A percentile compares a stretch with the other conserved stretches of the same genome.
Evolutionary conservation across 2,113 vertebrate species (phyloP).

Genomic region (Rhea pennata): DNA sequence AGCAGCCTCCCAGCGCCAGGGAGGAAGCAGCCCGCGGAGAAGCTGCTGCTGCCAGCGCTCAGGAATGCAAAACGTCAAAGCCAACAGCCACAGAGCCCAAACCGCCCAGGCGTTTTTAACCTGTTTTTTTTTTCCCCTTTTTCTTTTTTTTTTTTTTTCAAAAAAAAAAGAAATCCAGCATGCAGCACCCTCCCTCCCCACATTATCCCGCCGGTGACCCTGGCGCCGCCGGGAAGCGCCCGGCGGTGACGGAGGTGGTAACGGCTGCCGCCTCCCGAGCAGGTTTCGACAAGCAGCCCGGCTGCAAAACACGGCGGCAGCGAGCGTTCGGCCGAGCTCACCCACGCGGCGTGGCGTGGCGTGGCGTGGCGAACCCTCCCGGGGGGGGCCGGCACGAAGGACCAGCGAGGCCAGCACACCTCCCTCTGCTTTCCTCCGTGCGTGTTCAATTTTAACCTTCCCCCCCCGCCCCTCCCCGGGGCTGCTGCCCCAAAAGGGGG

Average conservation of each 20-base stretch:
- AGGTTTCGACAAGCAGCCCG: neutral
- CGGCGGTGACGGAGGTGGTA: neutral
- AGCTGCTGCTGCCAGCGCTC: fast-evolving
- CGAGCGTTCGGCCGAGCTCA: neutral
- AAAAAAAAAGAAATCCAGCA: too few relatives aligned
- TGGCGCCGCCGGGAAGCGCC: neutral
- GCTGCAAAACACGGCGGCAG: neutral
- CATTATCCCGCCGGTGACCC: too few relatives aligned
- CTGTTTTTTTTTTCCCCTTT: too few relatives aligned
- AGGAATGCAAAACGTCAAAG: too few relatives aligned
- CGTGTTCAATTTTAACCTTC: conserved; percentile 37
- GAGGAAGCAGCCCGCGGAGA: neutral
- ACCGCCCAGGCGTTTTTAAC: too few relatives aligned
- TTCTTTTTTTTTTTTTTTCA: too few relatives aligned
- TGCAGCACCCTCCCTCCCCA: too few relatives aligned
- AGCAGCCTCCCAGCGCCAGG: neutral
- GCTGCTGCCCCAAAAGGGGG: too few relatives aligned
- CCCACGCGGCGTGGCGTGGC: conserved; percentile 24
- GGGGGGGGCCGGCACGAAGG: neutral
- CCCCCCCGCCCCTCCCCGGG: too few relatives aligned
- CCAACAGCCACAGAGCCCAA: neutral
- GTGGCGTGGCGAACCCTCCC: neutral
- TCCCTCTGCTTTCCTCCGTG: neutral
- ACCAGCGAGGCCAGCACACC: neutral
- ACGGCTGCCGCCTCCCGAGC: neutral